Percentiles rank a stretch among this genome's conserved stretches.
phyloP scores from a whole-genome alignment of 2,888 invertebrate genomes.

The Heliothis peltigera region DNA sequence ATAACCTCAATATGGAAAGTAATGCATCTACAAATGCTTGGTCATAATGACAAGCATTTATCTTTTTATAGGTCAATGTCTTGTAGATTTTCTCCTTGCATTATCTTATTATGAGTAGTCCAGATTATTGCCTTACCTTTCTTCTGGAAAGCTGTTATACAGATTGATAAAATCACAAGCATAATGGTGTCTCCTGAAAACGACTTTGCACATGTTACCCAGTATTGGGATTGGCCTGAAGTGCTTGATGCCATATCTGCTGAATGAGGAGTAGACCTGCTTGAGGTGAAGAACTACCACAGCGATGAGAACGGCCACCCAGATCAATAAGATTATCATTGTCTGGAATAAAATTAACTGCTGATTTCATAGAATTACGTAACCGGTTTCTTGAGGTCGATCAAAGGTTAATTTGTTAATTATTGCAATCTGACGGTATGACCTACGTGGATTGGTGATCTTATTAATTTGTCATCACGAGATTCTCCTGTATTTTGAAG shows the following conservation, averaged over 20 bases:
- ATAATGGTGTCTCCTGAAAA: slow-evolving; percentile 57
- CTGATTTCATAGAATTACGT: too few relatives aligned
- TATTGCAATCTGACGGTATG: too few relatives aligned
- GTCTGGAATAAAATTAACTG: slow-evolving; percentile 31
- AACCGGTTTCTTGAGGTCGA: too few relatives aligned
- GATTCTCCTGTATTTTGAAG: too few relatives aligned
- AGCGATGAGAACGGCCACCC: slow-evolving; percentile 58
- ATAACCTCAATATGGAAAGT: neutral
- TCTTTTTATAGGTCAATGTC: too few relatives aligned
- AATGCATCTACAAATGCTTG: neutral
- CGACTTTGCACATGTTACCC: slow-evolving; percentile 64
- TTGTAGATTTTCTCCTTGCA: too few relatives aligned
- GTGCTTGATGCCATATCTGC: slow-evolving; percentile 65
- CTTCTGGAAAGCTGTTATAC: slow-evolving; percentile 67
- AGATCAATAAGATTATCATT: slow-evolving; percentile 65
- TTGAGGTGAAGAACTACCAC: slow-evolving; percentile 59
- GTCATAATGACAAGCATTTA: neutral
- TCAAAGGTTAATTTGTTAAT: too few relatives aligned
- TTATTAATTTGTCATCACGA: too few relatives aligned
- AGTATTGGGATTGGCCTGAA: slow-evolving; percentile 62
- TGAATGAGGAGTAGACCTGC: slow-evolving; percentile 65
- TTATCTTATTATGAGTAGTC: too few relatives aligned
- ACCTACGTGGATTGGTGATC: too few relatives aligned
- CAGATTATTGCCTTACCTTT: too few relatives aligned
- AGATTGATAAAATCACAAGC: slow-evolving; percentile 51